Conservation (phyloP, 2,888 invertebrate species). For the Drosophila niveifrons region DNA sequence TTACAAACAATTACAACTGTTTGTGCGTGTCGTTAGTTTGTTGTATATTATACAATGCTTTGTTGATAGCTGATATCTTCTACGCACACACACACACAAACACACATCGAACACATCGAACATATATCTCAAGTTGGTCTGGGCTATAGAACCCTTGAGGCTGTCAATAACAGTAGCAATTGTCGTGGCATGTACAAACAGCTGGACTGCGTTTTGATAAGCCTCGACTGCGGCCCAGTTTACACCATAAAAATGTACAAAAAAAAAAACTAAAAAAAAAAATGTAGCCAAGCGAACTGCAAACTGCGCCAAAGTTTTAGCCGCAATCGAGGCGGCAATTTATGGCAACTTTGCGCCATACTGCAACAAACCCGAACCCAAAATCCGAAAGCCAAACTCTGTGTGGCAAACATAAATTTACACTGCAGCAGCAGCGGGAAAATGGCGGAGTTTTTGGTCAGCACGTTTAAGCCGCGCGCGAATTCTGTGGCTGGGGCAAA, state of each 20-base stretch:
- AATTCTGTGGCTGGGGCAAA: slow-evolving; percentile 7
- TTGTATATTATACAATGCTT: slow-evolving; percentile 18
- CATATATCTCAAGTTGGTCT: slow-evolving; percentile 38
- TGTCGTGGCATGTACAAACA: slow-evolving; percentile 57
- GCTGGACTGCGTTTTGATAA: slow-evolving; percentile 51
- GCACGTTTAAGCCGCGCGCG: slow-evolving; percentile 68
- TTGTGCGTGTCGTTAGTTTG: slow-evolving; percentile 52
- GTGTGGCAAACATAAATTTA: slow-evolving; percentile 68
- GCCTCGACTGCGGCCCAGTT: slow-evolving; percentile 51
- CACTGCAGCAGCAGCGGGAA: slow-evolving; percentile 47
- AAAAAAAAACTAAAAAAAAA: neutral
- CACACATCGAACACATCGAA: neutral
- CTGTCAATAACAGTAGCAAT: slow-evolving; percentile 61
- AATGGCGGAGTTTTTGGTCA: slow-evolving; percentile 64
- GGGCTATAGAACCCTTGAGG: slow-evolving; percentile 57
- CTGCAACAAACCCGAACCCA: slow-evolving; percentile 28
- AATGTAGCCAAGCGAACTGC: slow-evolving; percentile 25
- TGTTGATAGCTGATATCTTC: slow-evolving; percentile 2
- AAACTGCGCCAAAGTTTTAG: slow-evolving; percentile 69
- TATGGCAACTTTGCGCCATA: slow-evolving; percentile 79
- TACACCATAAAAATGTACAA: slow-evolving; percentile 37
- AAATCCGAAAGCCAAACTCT: slow-evolving; percentile 5
- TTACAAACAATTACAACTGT: slow-evolving; percentile 80
- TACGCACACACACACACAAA: neutral
- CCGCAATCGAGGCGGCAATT: slow-evolving; percentile 73